A percentile compares a stretch with the other conserved stretches of the same genome.
phyloP scores from a whole-genome alignment of 2,888 invertebrate genomes.

The Laothoe populi region DNA sequence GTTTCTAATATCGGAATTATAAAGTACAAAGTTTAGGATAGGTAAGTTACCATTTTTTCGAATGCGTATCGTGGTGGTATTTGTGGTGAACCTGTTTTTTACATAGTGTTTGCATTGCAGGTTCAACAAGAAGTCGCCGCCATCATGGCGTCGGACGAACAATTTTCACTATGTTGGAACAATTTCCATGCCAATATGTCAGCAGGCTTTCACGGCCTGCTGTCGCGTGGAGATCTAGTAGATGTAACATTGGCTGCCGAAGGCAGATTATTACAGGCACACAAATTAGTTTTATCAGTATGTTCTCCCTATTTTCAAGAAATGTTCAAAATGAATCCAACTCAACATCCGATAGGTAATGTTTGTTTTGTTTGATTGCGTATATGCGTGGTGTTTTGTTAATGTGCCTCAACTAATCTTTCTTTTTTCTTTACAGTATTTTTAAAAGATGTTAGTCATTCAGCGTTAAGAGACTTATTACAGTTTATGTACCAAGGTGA shows the following conservation, averaged over 20 bases:
- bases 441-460: slow-evolving; percentile 89
- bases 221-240: slow-evolving; percentile 88
- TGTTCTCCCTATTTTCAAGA: slow-evolving; percentile 90
- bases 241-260: slow-evolving; percentile 89
- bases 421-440: slow-evolving; percentile 83
- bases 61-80: neutral
- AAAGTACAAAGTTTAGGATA: slow-evolving; percentile 83
- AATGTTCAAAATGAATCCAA: slow-evolving; percentile 89
- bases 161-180: slow-evolving; percentile 90
- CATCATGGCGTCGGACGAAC: slow-evolving; percentile 90
- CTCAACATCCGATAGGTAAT: slow-evolving; percentile 88
- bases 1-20: slow-evolving; percentile 78
- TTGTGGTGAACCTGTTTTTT: neutral
- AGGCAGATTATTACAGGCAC: slow-evolving; percentile 88
- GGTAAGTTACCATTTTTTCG: slow-evolving; percentile 51
- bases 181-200: slow-evolving; percentile 90
- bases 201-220: slow-evolving; percentile 88
- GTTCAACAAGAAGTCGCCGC: slow-evolving; percentile 71
- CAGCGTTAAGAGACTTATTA: slow-evolving; percentile 88
- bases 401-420: neutral
- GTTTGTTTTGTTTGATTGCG: neutral
- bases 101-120: slow-evolving; percentile 48
- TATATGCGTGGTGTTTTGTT: slow-evolving; percentile 22
- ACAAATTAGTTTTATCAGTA: slow-evolving; percentile 89
- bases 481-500: slow-evolving; percentile 90